Evolutionary conservation across 2,797 vertebrate genomes (phyloP).

Genomic region (Rousettus madagascariensis): DNA sequence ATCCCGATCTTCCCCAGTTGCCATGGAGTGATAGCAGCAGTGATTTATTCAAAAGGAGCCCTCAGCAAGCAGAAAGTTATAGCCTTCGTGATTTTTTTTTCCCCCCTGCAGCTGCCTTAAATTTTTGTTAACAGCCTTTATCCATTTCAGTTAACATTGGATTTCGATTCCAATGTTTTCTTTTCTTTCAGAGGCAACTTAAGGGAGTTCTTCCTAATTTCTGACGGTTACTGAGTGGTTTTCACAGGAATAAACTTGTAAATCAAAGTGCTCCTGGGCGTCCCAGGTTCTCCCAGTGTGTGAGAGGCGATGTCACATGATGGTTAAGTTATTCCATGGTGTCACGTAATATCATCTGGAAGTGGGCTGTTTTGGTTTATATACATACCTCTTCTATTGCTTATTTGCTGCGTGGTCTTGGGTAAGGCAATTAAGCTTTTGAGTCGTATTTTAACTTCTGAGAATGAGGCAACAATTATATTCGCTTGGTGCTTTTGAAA

Average conservation of each 20-base stretch:
- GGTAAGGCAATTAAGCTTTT: not conserved
- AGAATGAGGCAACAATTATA: not conserved
- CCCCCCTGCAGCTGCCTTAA: not conserved
- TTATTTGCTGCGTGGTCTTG: not conserved
- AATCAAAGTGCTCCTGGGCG: not conserved
- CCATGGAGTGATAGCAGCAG: not conserved
- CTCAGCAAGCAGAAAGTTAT: not conserved
- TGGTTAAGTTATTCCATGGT: not conserved
- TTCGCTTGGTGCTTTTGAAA: not conserved
- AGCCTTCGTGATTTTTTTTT: not conserved
- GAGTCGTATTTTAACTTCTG: not conserved
- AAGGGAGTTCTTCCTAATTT: not conserved
- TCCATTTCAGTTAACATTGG: not conserved
- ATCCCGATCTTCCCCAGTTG: conserved; percentile 28
- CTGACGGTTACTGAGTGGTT: not conserved
- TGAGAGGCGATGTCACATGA: not conserved
- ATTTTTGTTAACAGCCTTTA: conserved; percentile 35
- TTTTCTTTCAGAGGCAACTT: conserved; percentile 26
- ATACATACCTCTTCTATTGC: not conserved
- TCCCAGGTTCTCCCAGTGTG: not conserved
- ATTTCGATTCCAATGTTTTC: conserved; percentile 37
- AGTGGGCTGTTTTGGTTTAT: not conserved
- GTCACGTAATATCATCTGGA: no score
- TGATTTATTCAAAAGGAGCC: conserved; percentile 44
- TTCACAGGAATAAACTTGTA: not conserved